Base-by-base conservation (phyloP, 2,888 invertebrate species). In the Conomelus anceps region DNA sequence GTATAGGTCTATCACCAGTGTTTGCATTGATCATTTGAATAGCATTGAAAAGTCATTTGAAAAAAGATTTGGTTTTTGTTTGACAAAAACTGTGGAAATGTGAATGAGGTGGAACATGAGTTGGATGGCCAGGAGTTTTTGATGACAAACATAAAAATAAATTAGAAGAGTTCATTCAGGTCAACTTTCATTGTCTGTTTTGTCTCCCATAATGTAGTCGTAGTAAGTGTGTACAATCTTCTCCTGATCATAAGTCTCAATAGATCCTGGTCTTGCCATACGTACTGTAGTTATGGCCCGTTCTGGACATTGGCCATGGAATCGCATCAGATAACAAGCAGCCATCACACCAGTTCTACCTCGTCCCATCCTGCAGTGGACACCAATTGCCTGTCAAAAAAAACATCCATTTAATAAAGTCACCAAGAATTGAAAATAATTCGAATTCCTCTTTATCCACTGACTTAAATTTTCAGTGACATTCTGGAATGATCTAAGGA, bases 291-390 rank as follows among this genome's bases (percentile, higher is more conserved):
- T 94, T 6, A 96, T 94, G n/a, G 96, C 96, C 26, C 94, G 92
- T 92, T 96, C 95, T 0, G 96, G 96, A 17, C 95, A 93, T 93
- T 95, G 93, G 86, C 94, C 94, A 90, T 94, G 93, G 92, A 95
- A 95, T 91, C 94, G 94, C 22, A 96, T 95, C 90, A 96, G 93
- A 93, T 96, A 96, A 93, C 96, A 96, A 0, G 96, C 96, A 24
- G 95, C 94, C 95, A 97, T 94, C 0, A 96, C 95, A 86, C 96
- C 97, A 0, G 96, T 96, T 89, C 96, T 94, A 0, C 96, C 97
- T 84, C 95, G 93, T 0, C 96, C 97, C 92, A 95, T 95, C 7
- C 96, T 94, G 92, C 96, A 96, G 92, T 96, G 96, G 11, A 96
- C 95, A 1, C 96, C 96, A 17, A 96, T 94, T 85, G 95, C 94